Percentiles rank a stretch among this genome's conserved stretches.
Conservation (phyloP, 35 echinoderm and acorn worm species). For the Lytechinus pictus region DNA sequence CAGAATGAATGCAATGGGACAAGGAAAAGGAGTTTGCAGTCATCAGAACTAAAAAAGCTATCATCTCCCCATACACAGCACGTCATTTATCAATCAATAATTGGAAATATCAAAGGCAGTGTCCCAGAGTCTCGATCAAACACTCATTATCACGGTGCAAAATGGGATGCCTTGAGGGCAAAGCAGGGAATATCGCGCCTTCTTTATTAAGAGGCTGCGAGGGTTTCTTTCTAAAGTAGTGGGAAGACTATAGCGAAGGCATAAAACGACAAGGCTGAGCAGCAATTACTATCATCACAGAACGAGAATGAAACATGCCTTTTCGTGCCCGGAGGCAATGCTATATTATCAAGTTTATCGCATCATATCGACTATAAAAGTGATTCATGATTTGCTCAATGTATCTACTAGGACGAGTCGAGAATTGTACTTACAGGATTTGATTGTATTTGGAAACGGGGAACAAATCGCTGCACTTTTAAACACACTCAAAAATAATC, state of each 20-base stretch:
- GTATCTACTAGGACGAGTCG: background rate
- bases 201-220: constrained; percentile 2
- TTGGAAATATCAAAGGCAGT: constrained; percentile 2
- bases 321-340: background rate
- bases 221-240: background rate
- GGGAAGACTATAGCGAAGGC: background rate
- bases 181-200: background rate
- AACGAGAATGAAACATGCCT: background rate
- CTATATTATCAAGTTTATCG: background rate
- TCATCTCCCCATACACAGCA: background rate
- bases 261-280: background rate
- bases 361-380: background rate
- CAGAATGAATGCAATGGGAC: background rate
- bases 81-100: constrained; percentile 13
- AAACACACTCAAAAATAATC: background rate
- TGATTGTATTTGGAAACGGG: background rate
- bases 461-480: background rate
- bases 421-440: background rate
- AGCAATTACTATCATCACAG: background rate
- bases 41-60: background rate
- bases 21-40: background rate
- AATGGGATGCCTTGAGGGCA: background rate
- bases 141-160: background rate
- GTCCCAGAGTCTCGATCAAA: background rate
- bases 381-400: background rate